Evolutionary conservation across 2,888 invertebrate genomes (phyloP), one percentile per base, ranked within the genome.

Genomic region (Campoplex nolae): DNA sequence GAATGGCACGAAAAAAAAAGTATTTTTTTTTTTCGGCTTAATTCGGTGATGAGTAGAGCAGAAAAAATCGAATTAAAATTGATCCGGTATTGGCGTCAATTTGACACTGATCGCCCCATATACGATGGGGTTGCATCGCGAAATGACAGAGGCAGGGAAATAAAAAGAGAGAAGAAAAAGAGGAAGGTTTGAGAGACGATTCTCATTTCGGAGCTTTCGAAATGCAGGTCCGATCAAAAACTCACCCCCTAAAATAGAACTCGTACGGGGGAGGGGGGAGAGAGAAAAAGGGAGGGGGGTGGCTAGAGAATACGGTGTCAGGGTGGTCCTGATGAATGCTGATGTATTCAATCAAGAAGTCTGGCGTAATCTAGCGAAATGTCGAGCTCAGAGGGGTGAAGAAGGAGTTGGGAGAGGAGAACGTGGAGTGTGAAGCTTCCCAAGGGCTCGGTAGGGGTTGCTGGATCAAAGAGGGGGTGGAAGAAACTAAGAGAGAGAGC

Each of bases 311-410:
- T 84, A 85, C 80, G 68, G 84, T 78, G 83, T 86, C 80, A 77
- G 86, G 82, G 71, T 81, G 86, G 82, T 83, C 82, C 86, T 88
- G 91, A 91, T 90, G 90, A 91, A 91, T 90, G 89, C 90, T 92
- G 91, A 92, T 91, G 90, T 90, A 92, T 92, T 92, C 91, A 91
- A 92, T 92, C 91, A 90, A 90, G 90, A 88, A 89, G 90, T 91
- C 90, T 89, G 90, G 90, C 89, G 90, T 89, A 91, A 92, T 92
- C 91, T 89, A 89, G 89, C 89, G 90, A 91, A 91, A 91, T 90
- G 92, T 90, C 90, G 92, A 86, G 85, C 89, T 85, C 89, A 83
- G 68, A n/a, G 74, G 32, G 23, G 65, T 45, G 77, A 42, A 62
- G 76, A 62, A 32, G 84, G 35, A 54, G 68, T 32, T 28, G 56